A percentile compares a stretch with the other conserved stretches of the same genome.
Conservation (phyloP, 2,888 invertebrate genomes). For the Agrilus biguttatus region DNA sequence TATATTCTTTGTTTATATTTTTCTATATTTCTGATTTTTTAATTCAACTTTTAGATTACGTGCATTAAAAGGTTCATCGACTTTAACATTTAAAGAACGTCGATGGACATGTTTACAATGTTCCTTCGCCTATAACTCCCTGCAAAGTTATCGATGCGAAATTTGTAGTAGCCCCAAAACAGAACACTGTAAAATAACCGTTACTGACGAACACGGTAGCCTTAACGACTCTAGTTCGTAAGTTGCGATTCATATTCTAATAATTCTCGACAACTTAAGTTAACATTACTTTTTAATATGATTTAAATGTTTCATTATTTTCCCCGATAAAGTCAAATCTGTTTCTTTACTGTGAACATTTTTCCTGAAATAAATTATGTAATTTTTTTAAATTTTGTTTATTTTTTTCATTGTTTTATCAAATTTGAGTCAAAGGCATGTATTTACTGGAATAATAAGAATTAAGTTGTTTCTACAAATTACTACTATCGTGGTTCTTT, state of each 20-base stretch:
- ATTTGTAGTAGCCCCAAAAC: conserved; percentile 59
- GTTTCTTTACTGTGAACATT: neutral
- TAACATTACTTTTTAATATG: too few species aligned
- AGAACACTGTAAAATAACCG: conserved; percentile 55
- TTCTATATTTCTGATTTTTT: too few species aligned
- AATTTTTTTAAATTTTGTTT: too few species aligned
- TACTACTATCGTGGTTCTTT: too few species aligned
- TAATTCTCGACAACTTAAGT: too few species aligned
- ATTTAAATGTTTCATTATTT: too few species aligned
- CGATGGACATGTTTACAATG: conserved; percentile 85
- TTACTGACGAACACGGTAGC: conserved; percentile 38
- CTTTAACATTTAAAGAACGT: conserved; percentile 31
- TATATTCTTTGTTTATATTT: too few species aligned
- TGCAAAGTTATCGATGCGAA: conserved; percentile 67
- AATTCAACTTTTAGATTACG: conserved; percentile 17
- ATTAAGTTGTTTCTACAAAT: too few species aligned
- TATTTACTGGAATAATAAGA: too few species aligned
- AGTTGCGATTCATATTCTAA: conserved; percentile 4
- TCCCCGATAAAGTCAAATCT: neutral
- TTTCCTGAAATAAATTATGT: too few species aligned
- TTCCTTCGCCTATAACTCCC: conserved; percentile 75
- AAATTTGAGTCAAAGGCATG: too few species aligned
- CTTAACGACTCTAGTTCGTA: conserved; percentile 12
- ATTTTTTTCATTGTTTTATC: too few species aligned
- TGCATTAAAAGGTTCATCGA: conserved; percentile 19